Evolutionary conservation across 2,888 invertebrate genomes (phyloP), one percentile per base, ranked within the genome.

Genomic region (Troides aeacus): DNA sequence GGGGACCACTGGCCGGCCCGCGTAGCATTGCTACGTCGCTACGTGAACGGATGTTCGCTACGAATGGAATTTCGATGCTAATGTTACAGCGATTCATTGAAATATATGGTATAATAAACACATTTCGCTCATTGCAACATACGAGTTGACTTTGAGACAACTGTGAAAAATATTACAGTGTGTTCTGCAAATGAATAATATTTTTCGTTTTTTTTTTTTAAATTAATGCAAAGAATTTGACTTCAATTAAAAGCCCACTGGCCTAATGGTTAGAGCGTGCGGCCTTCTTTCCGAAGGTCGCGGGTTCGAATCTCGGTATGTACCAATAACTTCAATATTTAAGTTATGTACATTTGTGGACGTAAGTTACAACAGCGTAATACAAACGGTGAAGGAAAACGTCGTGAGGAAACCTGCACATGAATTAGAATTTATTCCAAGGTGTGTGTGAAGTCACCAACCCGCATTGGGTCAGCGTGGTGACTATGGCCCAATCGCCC

Each of bases 11-110:
- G 75, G 74, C 77, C 77, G 71, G 72, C 70, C 73, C 72, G 74
- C 72, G 71, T 75, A 78, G 74, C 74, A 75, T 73, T 72, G 73
- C 75, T 80, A 79, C 70, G 56, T 60, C 50, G 61, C 70, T 59
- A 79, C 81, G 81, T 78, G 80, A 77, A 79, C 81, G 76, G 76
- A 78, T 78, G 78, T 75, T 77, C 79, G 74, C 76, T 76, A 79
- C 78, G 77, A 74, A 82, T 80, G 78, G 80, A 79, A 84, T 82
- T 81, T 78, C 83, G 78, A 81, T 82, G 70, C 67, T 70, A 70
- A 70, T 70, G 18, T 36, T 61, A 67, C 30, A 67, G 46, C 42
- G 60, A 66, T 63, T 63, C 39, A 66, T 66, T 70, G 36, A 60
- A 60, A 63, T 62, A 58, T 62, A 63, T 60, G 8, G 39, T 60